Percentiles rank a stretch among this genome's conserved stretches.
Conservation (phyloP, 30 jellyfish, hydroid and myxozoan genomes). For the Pelagia noctiluca region DNA sequence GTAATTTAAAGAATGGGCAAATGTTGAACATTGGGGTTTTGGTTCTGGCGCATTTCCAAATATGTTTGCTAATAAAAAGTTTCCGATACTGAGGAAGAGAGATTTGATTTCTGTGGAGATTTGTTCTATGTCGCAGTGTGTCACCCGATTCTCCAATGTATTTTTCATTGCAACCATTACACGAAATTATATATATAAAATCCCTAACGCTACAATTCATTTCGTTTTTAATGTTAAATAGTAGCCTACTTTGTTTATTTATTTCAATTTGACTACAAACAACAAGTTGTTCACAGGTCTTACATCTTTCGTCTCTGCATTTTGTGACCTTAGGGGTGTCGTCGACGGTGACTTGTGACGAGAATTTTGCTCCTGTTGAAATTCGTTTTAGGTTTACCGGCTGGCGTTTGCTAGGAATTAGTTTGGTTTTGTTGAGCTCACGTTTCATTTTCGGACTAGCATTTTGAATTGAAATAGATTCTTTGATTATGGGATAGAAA, state of each 20-base stretch:
- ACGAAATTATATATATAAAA: background rate
- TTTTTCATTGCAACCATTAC: conserved; percentile 2
- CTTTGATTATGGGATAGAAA: conserved; percentile 21
- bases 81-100: conserved; percentile 2
- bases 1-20: conserved; percentile 2
- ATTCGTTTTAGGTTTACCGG: conserved; percentile 12
- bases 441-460: conserved; percentile 12
- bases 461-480: conserved; percentile 36
- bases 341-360: background rate
- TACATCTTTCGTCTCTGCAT: conserved; percentile 27
- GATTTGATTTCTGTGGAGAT: background rate
- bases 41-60: conserved; percentile 1
- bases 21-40: background rate
- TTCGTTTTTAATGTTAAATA: background rate
- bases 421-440: background rate
- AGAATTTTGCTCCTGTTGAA: conserved; percentile 15
- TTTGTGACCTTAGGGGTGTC: conserved; percentile 20
- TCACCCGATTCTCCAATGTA: background rate
- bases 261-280: conserved; percentile 1
- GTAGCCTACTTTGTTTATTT: conserved; percentile 2
- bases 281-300: conserved; percentile 5
- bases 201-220: background rate
- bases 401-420: conserved; percentile 35
- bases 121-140: background rate
- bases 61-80: background rate